A percentile compares a stretch with the other conserved stretches of the same genome.
Conservation (phyloP, 2,888 invertebrate species). For the Parthenolecanium corni region DNA sequence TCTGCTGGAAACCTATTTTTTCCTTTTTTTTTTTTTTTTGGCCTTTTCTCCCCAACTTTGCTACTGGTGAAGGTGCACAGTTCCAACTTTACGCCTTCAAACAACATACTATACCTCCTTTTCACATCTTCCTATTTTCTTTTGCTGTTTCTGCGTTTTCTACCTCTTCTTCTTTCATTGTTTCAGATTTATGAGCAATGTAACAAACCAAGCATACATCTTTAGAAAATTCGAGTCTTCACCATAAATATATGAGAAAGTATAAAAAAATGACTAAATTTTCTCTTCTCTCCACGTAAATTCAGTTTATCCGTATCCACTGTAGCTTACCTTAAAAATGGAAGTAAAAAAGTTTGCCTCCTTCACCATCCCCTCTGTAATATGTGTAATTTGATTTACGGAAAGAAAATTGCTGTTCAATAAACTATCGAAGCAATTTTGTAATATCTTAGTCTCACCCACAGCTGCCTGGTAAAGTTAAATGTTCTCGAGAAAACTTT, state of each 20-base stretch:
- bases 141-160: neutral
- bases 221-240: neutral
- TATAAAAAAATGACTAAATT: too few species aligned
- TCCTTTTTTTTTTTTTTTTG: neutral
- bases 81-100: slow-evolving; percentile 28
- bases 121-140: too few species aligned
- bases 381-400: neutral
- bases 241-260: too few species aligned
- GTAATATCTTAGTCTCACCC: slow-evolving; percentile 7
- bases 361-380: neutral
- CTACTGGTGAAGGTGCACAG: neutral
- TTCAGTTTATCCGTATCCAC: too few species aligned
- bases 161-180: neutral
- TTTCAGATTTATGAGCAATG: slow-evolving; percentile 23
- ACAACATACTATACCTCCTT: slow-evolving; percentile 14
- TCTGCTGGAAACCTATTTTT: slow-evolving; percentile 14
- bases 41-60: neutral
- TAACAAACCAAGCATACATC: slow-evolving; percentile 21
- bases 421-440: slow-evolving; percentile 3
- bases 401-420: neutral
- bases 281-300: too few species aligned
- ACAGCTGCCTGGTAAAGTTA: neutral
- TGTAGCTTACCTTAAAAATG: neutral
- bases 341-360: neutral
- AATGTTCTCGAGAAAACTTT: neutral